These are phyloP conservation scores for Lumbricus terrestris DNA, from an alignment of 2,888 invertebrate genomes.

Conservation along the genomic window DNA sequence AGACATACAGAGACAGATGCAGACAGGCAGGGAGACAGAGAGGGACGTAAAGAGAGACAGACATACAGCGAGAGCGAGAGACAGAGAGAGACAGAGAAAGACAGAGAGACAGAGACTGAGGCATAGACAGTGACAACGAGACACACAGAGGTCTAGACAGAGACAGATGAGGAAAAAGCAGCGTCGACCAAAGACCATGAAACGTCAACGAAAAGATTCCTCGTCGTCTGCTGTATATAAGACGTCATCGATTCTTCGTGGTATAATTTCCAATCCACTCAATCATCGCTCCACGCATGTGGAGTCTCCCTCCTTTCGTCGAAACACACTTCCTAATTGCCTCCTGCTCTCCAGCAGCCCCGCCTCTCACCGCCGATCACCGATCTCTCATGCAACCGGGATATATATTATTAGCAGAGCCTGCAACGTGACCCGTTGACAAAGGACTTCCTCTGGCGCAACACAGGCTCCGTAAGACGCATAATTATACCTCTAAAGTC, in stretches of 20 bases:
- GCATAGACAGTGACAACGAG: background rate
- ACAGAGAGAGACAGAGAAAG: too few species aligned
- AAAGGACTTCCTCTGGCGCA: conserved; percentile 6
- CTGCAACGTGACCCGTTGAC: background rate
- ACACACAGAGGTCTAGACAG: background rate
- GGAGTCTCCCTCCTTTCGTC: background rate
- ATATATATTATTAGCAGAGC: background rate
- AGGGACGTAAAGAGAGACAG: too few species aligned
- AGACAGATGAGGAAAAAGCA: background rate
- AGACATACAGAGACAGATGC: too few species aligned
- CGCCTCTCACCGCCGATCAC: background rate
- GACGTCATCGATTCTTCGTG: background rate
- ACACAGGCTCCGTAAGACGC: background rate
- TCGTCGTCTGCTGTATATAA: too few species aligned
- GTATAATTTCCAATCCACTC: too few species aligned
- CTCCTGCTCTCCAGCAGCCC: background rate
- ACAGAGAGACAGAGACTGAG: background rate
- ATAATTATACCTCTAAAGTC: background rate
- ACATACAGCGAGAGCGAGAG: too few species aligned
- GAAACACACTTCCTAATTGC: conserved; percentile 13
- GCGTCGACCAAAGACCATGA: background rate
- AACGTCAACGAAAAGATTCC: background rate
- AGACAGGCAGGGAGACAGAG: too few species aligned
- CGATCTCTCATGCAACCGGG: background rate
- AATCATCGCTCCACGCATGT: background rate